Evolutionary conservation across 1,140 invertebrate species (phyloP).

Genomic region (Ips typographus): DNA sequence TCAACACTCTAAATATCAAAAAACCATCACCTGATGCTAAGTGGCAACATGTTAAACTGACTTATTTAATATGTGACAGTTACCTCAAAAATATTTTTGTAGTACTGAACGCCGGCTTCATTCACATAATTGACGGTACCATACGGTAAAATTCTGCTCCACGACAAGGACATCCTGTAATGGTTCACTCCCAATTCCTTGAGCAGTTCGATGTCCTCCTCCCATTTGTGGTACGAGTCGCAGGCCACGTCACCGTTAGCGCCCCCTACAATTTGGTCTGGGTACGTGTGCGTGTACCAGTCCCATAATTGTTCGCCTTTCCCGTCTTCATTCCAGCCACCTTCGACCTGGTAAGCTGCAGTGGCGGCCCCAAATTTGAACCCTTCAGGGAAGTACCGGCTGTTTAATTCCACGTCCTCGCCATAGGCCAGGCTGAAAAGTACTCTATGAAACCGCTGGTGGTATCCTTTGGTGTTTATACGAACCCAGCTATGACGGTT

Average conservation of each 20-base stretch:
- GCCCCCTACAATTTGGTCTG: slow-evolving; percentile 57
- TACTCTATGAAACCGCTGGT: too few species aligned
- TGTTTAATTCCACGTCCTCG: not conserved
- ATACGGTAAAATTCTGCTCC: slow-evolving; percentile 53
- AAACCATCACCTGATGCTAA: too few species aligned
- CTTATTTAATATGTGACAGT: slow-evolving; percentile 47
- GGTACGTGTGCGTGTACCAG: slow-evolving; percentile 53
- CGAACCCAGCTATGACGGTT: too few species aligned
- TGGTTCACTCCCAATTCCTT: slow-evolving; percentile 56
- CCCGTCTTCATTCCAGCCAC: slow-evolving; percentile 59
- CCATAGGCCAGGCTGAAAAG: not conserved
- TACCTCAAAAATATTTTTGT: slow-evolving; percentile 59
- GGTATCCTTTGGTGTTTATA: too few species aligned
- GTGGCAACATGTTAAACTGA: not conserved
- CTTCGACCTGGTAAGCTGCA: slow-evolving; percentile 60
- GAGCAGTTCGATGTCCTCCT: slow-evolving; percentile 55
- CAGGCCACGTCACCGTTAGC: slow-evolving; percentile 58
- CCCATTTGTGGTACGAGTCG: slow-evolving; percentile 56
- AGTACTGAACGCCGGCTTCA: slow-evolving; percentile 62
- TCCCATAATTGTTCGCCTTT: slow-evolving; percentile 26
- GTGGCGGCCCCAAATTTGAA: slow-evolving; percentile 60
- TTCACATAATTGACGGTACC: slow-evolving; percentile 56
- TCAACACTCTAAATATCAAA: too few species aligned
- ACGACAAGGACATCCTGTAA: slow-evolving; percentile 61
- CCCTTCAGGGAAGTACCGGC: slow-evolving; percentile 46